Evolutionary conservation across 2,888 invertebrate genomes (phyloP), one percentile per base, ranked within the genome.

Genomic region (Neoascia interrupta): DNA sequence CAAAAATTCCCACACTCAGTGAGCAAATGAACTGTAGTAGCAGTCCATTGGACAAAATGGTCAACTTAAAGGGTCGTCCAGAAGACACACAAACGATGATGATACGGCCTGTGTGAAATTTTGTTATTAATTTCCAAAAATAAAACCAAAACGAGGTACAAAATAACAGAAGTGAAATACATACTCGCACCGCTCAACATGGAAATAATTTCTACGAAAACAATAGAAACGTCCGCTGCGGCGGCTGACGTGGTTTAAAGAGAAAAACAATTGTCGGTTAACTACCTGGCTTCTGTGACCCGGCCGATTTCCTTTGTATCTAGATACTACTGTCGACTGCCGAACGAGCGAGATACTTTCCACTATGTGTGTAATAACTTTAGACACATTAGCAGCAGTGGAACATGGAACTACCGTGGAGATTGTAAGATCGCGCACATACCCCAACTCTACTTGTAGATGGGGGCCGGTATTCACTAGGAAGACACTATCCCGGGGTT

Each of bases 251-350:
- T 54, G 54, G 72, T 79, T 79, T 61, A 72, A 54, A 61, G 49
- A 73, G 61, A 66, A 72, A 58, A 45, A 79, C 61, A 54, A 72
- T 66, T 79, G 73, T 73, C 61, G 56, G 79, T 79, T 73, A 79
- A 79, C 79, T 73, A 79, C 79, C 79, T 79, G 79, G 61, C 79
- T 79, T 76, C 41, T 79, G 64, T 79, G 79, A 79, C 79, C 79
- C 73, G 72, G 28, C 73, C 73, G 73, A 73, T 61, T 79, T 73
- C 66, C 66, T 79, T 73, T 73, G 79, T 73, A 47, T 43, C 43
- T 49, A 41, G 18, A n/a, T n/a, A n/a, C n/a, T n/a, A n/a, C n/a
- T n/a, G n/a, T n/a, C n/a, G n/a, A n/a, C n/a, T n/a, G n/a, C n/a
- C n/a, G n/a, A 26, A 26, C 8, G 13, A 21, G 60, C 72, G 58